These are phyloP conservation scores for Eustalomyia histrio DNA, from an alignment of 2,888 invertebrate species.

Conservation along the genomic window DNA sequence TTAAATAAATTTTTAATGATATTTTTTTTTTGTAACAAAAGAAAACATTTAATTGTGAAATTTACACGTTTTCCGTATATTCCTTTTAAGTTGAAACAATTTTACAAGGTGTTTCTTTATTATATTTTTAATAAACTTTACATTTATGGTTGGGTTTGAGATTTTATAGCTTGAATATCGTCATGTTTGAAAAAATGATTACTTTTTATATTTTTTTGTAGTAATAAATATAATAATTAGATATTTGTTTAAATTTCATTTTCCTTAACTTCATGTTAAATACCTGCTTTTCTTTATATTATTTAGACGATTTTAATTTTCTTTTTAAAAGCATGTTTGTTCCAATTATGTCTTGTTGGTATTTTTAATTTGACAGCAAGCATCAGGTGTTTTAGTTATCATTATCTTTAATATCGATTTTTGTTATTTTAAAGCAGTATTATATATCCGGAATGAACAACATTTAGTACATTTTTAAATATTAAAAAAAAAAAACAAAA, in stretches of 20 bases:
- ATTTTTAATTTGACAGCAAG: constrained; percentile 41
- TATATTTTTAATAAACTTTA: constrained; percentile 22
- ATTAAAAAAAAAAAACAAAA: too few relatives aligned
- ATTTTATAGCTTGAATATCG: background rate
- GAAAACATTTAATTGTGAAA: background rate
- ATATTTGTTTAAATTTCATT: background rate
- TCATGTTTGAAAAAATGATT: background rate
- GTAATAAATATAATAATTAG: constrained; percentile 3
- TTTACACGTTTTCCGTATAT: constrained; percentile 6
- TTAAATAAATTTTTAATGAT: background rate
- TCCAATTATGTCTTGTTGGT: constrained; percentile 17
- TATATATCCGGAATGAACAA: background rate
- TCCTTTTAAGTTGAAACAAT: background rate
- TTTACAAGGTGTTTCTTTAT: background rate
- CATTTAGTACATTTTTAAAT: too few relatives aligned
- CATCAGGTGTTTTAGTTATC: constrained; percentile 25
- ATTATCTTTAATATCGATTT: background rate
- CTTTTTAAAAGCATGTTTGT: background rate
- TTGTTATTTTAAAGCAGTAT: background rate
- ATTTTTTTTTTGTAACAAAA: background rate
- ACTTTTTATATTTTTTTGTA: background rate
- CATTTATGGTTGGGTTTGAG: constrained; percentile 1
- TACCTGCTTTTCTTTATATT: constrained; percentile 30
- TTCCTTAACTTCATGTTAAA: background rate
- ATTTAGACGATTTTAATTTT: background rate